Evolutionary conservation across 2,797 vertebrate species (phyloP).

Genomic region (Cynopterus sphinx): DNA sequence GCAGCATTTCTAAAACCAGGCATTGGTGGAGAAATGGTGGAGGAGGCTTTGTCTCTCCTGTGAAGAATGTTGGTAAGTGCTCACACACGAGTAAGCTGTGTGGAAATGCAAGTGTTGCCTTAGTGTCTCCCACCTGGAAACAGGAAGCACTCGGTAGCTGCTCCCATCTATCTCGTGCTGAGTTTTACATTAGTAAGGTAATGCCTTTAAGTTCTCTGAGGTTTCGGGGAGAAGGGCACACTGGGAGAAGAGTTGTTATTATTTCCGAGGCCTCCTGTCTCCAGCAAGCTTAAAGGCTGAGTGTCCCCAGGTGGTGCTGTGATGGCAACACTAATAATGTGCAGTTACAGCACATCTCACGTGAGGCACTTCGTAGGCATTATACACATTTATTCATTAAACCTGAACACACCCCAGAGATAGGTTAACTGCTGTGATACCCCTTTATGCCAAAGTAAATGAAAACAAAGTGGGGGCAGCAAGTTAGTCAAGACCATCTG

Average conservation of each 20-base stretch:
- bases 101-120: not conserved
- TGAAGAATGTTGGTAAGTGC: not conserved
- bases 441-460: constrained; percentile 74
- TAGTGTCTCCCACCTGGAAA: constrained; percentile 59
- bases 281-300: constrained; percentile 62
- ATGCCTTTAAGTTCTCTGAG: constrained; percentile 57
- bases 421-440: constrained; percentile 71
- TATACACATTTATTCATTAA: constrained; percentile 76
- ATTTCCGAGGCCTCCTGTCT: constrained; percentile 71
- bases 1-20: not conserved
- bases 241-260: constrained; percentile 65
- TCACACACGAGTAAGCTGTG: constrained; percentile 14
- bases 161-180: constrained; percentile 15
- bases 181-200: constrained; percentile 64
- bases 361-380: constrained; percentile 46
- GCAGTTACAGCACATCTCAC: constrained; percentile 43
- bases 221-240: constrained; percentile 34
- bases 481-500: constrained; percentile 31
- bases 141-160: constrained; percentile 17
- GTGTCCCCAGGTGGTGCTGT: constrained; percentile 65
- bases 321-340: constrained; percentile 64
- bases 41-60: not conserved
- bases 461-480: constrained; percentile 62
- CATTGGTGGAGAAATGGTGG: not conserved
- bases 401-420: constrained; percentile 75